Base-by-base conservation (phyloP, 2,888 invertebrate genomes). In the Phengaris arion region DNA sequence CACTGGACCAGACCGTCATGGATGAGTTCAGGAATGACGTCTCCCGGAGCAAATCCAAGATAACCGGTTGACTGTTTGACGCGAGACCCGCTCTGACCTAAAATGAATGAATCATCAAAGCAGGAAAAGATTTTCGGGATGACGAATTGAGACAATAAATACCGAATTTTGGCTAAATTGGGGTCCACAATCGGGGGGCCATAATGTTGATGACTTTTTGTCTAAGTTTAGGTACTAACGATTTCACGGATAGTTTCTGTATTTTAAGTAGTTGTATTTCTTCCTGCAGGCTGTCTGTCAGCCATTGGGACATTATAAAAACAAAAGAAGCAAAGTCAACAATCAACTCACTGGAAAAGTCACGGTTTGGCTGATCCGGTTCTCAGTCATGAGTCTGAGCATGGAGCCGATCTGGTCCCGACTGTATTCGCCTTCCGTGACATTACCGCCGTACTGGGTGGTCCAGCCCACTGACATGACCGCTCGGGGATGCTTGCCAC, bases 401-500 rank as follows among this genome's bases (percentile, higher is more conserved):
- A 98, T 98, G 22, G 94, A 91, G 0, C 95, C 89, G n/a, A 97
- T 94, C 74, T 97, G 94, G 0, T 93, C 89, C 3, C 92, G 83
- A 6, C 94, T 95, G 86, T 97, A 97, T 51, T 90, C 92, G 1
- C 95, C 96, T 69, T 94, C 91, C 0, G 90, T 94, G 77, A 89
- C 88, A 78, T 92, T 87, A 0, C 88, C 89, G 5, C 94, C 94
- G 85, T 94, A 96, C 78, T 91, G 94, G 1, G 98, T 98, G 35
- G 97, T 98, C 98, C 98, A 98, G 0, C 97, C 98, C 7, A 97
- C 91, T 9, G 98, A 98, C 2, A 98, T 90, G 0, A 95, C 95
- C 0, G 95, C 94, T 22, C 95, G 91, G 0, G 95, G 94, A 79
- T 96, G 95, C 64, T 92, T 87, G 74, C 94, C 89, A 0, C 94